Base-by-base conservation (phyloP, 2,888 invertebrate species). In the Craniophora ligustri region DNA sequence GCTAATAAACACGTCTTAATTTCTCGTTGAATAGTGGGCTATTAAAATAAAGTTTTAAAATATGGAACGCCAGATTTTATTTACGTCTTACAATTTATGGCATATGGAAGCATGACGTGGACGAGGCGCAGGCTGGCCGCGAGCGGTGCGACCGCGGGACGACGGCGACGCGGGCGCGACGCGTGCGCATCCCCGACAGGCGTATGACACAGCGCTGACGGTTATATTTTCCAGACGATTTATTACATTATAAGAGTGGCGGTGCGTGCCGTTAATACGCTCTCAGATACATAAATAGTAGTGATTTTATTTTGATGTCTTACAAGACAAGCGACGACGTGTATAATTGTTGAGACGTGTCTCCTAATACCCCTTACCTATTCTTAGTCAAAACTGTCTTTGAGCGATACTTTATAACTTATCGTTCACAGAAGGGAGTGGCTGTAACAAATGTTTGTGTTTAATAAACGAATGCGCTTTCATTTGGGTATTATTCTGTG, bases 181-280 rank as follows among this genome's bases (percentile, higher is more conserved):
- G 79, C 79, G 66, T 65, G 76, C 78, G 79, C 82, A 73, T 75
- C 76, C 60, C 55, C 81, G 82, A 84, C 85, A 81, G 75, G 84
- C 82, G 81, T 91, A 93, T 93, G 93, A 93, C 92, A 88, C 79
- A 83, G 85, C 81, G 92, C 76, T 91, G 92, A 93, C 83, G 78
- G 91, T 90, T 93, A 93, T 93, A 93, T 92, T 91, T 91, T 91
- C 91, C 89, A 92, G 89, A 91, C 93, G 88, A 93, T 93, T 93
- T 93, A 93, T 92, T 87, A 83, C 89, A 87, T 89, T 91, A 92
- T 90, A 92, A 92, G 92, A 92, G 89, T 79, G 69, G 79, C 85
- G 76, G 83, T 84, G 84, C 82, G 79, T 86, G 86, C 87, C 85
- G 86, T 91, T 92, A 89, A 90, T 91, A 88, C 85, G 74, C 88